Percentiles rank a stretch among this genome's conserved stretches.
Evolutionary conservation across 2,113 vertebrate genomes (phyloP).

Genomic region (Gavialis gangeticus): DNA sequence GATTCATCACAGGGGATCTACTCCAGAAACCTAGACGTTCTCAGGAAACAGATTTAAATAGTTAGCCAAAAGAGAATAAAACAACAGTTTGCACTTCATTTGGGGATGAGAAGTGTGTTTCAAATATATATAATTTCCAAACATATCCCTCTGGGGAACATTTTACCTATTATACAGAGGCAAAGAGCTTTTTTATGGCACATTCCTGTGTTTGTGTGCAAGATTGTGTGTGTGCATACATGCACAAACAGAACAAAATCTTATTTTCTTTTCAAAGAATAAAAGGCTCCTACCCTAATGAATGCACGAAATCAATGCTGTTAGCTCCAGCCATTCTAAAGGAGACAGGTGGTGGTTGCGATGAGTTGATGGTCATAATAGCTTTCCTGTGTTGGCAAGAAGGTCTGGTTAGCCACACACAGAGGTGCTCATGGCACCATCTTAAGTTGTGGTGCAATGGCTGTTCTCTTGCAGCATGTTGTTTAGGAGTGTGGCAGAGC

Average conservation of each 20-base stretch:
- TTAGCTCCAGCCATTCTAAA: background rate
- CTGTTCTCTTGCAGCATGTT: background rate
- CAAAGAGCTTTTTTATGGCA: background rate
- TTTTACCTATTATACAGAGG: background rate
- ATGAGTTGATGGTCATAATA: background rate
- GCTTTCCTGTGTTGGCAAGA: background rate
- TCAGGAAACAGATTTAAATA: background rate
- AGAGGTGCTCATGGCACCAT: background rate
- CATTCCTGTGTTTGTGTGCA: background rate
- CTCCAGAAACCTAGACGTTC: background rate
- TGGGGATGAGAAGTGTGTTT: background rate
- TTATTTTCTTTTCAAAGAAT: background rate
- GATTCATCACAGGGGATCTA: background rate
- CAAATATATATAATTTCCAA: accelerated
- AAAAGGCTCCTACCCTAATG: background rate
- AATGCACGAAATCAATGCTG: background rate
- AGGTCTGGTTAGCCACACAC: background rate
- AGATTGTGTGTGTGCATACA: background rate
- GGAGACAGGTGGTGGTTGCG: background rate
- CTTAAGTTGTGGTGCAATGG: background rate
- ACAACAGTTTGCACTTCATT: background rate
- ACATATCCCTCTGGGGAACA: background rate
- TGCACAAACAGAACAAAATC: background rate
- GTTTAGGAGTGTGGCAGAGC: background rate
- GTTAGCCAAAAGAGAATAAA: background rate